Evolutionary conservation across 2,888 invertebrate genomes (phyloP), one percentile per base, ranked within the genome.

Genomic region (Ariolimax columbianus): DNA sequence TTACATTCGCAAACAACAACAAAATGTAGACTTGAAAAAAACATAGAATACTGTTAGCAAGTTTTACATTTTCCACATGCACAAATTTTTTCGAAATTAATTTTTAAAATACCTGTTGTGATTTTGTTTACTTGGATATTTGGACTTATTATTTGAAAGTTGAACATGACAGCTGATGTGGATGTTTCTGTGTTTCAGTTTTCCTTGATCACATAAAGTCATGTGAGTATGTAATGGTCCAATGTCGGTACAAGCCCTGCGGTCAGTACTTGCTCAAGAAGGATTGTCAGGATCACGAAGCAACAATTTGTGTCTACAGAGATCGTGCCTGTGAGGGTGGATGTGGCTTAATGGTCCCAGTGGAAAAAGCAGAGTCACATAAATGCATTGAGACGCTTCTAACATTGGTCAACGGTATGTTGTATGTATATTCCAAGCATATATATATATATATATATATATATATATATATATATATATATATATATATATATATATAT

Each of bases 281-380:
- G 95, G 97, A 98, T 95, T 97, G 98, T 97, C 97, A 98, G 95
- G 97, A 97, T 88, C 98, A 98, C 95, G 97, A 98, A 95, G 97
- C 97, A 95, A 95, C 97, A 94, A 97, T 97, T 96, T 98, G 98
- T 98, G 96, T 96, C 80, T 89, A 89, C 87, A 79, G 92, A 68
- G 90, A 91, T 87, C 88, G 87, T 26, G n/a, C 83, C 11, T 93
- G 93, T 85, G 84, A 79, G 7, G 87, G 88, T 9, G 89, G 89
- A 38, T 93, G 93, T 89, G 90, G 91, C 17, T 88, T 92, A 19
- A 88, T 88, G 86, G 88, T 93, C 6, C 89, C 91, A 11, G 72
- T 89, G 1, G 89, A 87, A 79, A 87, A 89, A 23, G 85, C 82
- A 47, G 86, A 88, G 3, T 77, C 79, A 9, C 92, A 92, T 86